Percentiles rank a stretch among this genome's conserved stretches.
phyloP scores from a whole-genome alignment of 2,888 invertebrate species.

The Eupithecia inturbata region DNA sequence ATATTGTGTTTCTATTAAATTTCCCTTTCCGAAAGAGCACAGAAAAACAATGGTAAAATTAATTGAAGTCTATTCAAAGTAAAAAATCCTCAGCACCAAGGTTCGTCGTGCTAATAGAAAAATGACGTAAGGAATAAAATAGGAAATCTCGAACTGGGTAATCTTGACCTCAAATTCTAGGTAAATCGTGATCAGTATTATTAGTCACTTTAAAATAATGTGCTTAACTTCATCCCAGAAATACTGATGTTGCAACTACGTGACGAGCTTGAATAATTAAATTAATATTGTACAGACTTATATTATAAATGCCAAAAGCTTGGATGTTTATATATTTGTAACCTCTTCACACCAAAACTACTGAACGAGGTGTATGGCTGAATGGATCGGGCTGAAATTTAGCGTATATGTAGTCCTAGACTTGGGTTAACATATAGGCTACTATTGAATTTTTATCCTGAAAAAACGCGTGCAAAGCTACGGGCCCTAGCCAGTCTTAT shows the following conservation, averaged over 20 bases:
- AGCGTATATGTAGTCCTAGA: not conserved
- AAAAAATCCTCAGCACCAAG: not conserved
- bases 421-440: not conserved
- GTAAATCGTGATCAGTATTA: constrained; percentile 44
- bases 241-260: constrained; percentile 35
- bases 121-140: constrained; percentile 40
- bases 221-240: constrained; percentile 31
- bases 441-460: not conserved
- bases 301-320: not conserved
- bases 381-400: not conserved
- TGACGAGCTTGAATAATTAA: constrained; percentile 22
- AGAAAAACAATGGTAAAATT: too few species aligned
- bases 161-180: constrained; percentile 46
- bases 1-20: too few species aligned
- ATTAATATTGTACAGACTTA: not conserved
- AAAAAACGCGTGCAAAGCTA: not conserved
- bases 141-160: constrained; percentile 36
- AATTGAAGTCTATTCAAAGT: not conserved
- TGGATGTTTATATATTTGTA: not conserved
- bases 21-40: too few species aligned
- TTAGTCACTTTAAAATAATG: constrained; percentile 43
- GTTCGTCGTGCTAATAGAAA: not conserved
- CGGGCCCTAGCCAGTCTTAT: not conserved
- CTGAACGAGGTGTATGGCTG: too few species aligned
- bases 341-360: not conserved